These are phyloP conservation scores for Sylvietta virens DNA, from an alignment of 2,113 vertebrate species.

Conservation along the genomic window DNA sequence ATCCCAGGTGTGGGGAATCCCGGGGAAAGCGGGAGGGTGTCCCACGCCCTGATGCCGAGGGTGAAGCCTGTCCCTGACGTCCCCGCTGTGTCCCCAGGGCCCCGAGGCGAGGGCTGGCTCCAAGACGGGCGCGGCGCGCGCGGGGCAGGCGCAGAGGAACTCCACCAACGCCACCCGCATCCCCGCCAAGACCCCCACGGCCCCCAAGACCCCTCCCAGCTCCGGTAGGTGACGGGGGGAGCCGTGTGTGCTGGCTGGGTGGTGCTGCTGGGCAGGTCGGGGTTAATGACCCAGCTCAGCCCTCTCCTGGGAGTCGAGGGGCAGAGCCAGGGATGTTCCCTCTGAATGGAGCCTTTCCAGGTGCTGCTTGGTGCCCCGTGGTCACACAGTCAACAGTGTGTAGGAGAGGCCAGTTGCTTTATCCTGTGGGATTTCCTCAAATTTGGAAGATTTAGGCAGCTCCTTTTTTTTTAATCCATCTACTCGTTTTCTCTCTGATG, in stretches of 20 bases:
- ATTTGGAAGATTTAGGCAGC: not conserved
- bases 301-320: not conserved
- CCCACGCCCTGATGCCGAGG: fast-evolving
- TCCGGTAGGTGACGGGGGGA: conserved; percentile 48
- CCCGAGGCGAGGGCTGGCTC: conserved; percentile 62
- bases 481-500: not conserved
- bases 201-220: conserved; percentile 77
- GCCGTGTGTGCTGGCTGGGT: fast-evolving
- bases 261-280: not conserved
- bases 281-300: fast-evolving
- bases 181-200: conserved; percentile 79
- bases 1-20: fast-evolving
- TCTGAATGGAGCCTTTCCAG: not conserved
- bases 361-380: not conserved
- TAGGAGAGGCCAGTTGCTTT: not conserved
- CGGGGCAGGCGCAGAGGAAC: conserved; percentile 73
- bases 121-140: conserved; percentile 65
- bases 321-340: not conserved
- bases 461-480: not conserved
- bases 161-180: conserved; percentile 79
- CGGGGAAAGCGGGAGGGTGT: not conserved
- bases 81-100: conserved; percentile 18
- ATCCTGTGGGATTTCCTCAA: not conserved
- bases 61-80: not conserved
- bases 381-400: fast-evolving